Evolutionary conservation across 2,888 invertebrate genomes (phyloP), one percentile per base, ranked within the genome.

Genomic region (Drosophila peninsularis): DNA sequence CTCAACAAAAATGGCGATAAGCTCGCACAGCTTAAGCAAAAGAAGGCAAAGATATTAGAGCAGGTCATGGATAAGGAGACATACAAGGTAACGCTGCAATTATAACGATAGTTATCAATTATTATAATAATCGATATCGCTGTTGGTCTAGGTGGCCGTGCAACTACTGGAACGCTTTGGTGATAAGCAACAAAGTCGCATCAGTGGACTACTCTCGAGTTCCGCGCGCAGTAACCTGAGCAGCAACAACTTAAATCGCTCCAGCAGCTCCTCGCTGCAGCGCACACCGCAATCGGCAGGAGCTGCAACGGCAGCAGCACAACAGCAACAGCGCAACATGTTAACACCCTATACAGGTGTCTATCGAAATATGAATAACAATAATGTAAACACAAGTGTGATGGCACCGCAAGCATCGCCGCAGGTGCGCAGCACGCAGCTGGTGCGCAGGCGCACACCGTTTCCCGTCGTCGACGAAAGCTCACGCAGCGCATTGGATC

Each of bases 51-150:
- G 91, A 95, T 99, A 75, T 93, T 99, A 62, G 98, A 99, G 90
- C 96, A 97, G 90, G 98, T 99, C 36, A 98, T 97, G 95, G 98
- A 99, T 90, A 99, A 96, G 39, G 99, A 99, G 93, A 99, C 98
- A 0, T 99, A 98, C 91, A 99, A 99, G 93, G 96, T 96, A 58
- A 47, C 37, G 37, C n/a, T 45, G 13, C 3, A 17, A 30, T 32
- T 47, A 3, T 36, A 14, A 50, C 21, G 21, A 36, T 6, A 19
- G 34, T 50, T n/a, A 21, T 36, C 50, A 34, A 54, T 41, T 41
- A 14, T 21, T 41, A 19, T 21, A 30, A 21, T 54, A 50, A 36
- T 36, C 10, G 21, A 50, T 36, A 50, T 30, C 27, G 1, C 27
- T 30, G 32, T 53, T 24, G 1, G 0, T 9, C 7, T 55, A 92